These are phyloP conservation scores for Azemiops feae DNA, from an alignment of 2,113 vertebrate genomes.

Conservation along the genomic window DNA sequence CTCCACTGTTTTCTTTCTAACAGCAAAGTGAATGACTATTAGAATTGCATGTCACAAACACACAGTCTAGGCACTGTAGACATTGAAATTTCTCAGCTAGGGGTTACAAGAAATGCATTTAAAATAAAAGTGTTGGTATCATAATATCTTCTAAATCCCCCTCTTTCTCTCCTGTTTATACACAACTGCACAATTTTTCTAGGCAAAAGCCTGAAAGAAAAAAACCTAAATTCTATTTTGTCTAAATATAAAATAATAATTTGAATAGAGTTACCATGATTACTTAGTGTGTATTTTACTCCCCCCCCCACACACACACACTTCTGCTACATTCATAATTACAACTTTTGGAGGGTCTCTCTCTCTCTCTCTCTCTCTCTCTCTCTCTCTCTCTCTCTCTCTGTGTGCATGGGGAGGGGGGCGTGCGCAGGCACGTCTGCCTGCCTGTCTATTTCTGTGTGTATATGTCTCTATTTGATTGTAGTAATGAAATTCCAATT, in stretches of 20 bases:
- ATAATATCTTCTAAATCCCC: not conserved
- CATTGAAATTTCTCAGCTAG: not conserved
- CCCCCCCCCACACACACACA: too few species aligned
- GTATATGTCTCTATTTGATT: not conserved
- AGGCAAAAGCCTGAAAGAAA: not conserved
- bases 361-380: too few species aligned
- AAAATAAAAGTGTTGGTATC: not conserved
- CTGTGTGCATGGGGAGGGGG: too few species aligned
- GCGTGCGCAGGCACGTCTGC: not conserved
- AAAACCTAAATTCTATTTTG: not conserved
- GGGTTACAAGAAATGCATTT: not conserved
- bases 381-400: too few species aligned
- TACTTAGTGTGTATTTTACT: not conserved
- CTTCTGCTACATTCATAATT: not conserved
- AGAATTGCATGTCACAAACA: not conserved
- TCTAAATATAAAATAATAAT: not conserved
- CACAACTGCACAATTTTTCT: not conserved
- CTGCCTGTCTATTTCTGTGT: not conserved
- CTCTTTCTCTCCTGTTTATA: not conserved
- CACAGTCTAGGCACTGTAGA: not conserved
- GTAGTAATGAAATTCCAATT: not conserved
- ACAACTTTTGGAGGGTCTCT: not conserved
- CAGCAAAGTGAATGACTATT: not conserved
- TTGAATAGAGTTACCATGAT: not conserved
- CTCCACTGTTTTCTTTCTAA: not conserved